phyloP scores from a whole-genome alignment of 2,888 invertebrate species.

The Pterostichus madidus region DNA sequence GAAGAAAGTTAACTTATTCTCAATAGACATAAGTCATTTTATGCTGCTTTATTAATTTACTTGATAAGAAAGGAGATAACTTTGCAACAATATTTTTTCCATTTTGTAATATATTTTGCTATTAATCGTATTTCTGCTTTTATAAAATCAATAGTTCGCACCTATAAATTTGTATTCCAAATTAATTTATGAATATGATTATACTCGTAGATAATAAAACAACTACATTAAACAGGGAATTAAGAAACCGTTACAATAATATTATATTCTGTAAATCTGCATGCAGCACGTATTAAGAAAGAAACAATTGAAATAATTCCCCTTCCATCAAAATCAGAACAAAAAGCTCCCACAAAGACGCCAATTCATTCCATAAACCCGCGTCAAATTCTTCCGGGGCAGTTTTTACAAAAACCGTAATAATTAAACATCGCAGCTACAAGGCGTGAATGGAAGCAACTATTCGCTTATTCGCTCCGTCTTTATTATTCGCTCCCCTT shows the following conservation, averaged over 20 bases:
- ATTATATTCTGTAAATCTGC: neutral
- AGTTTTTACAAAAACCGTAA: slow-evolving; percentile 72
- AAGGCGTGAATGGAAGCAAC: slow-evolving; percentile 70
- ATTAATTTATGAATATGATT: too few species aligned
- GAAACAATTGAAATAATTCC: slow-evolving; percentile 18
- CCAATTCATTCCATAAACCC: slow-evolving; percentile 36
- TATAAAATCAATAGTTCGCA: too few species aligned
- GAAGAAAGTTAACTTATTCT: too few species aligned
- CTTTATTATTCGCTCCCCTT: slow-evolving; percentile 71
- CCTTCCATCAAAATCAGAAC: slow-evolving; percentile 31
- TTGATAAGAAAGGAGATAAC: too few species aligned
- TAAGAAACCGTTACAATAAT: slow-evolving; percentile 23
- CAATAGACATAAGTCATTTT: too few species aligned
- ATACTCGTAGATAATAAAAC: too few species aligned
- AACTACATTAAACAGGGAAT: neutral
- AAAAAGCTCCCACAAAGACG: slow-evolving; percentile 22
- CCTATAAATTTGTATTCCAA: too few species aligned
- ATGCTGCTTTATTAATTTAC: too few species aligned
- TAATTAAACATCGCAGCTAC: slow-evolving; percentile 73
- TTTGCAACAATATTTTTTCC: too few species aligned
- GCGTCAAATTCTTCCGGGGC: slow-evolving; percentile 68
- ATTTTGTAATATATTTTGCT: too few species aligned
- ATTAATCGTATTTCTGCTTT: too few species aligned
- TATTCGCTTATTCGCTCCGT: slow-evolving; percentile 69
- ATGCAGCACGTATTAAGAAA: slow-evolving; percentile 20